Conservation (phyloP, 2,888 invertebrate genomes). For the Platycnemis pennipes region DNA sequence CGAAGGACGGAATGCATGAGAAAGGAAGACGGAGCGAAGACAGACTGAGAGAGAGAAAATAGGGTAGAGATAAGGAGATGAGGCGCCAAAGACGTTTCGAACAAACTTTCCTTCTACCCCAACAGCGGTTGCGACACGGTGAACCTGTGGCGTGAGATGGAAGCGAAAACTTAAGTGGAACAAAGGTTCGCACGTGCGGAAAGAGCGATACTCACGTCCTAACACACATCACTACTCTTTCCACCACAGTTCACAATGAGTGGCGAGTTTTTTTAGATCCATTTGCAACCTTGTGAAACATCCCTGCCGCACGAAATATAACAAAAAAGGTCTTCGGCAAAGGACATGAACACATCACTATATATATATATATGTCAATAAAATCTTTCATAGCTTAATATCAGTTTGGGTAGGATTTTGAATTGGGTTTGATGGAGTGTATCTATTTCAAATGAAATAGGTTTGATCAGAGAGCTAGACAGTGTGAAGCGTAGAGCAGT, state of each 20-base stretch:
- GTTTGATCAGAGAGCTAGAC: too few relatives aligned
- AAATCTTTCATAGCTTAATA: too few relatives aligned
- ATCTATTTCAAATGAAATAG: too few relatives aligned
- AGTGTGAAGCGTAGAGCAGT: too few relatives aligned
- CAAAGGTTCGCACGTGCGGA: not conserved
- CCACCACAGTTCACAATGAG: not conserved
- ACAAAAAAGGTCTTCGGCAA: too few relatives aligned
- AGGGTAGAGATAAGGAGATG: not conserved
- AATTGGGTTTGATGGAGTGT: too few relatives aligned
- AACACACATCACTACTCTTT: not conserved
- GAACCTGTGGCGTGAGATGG: not conserved
- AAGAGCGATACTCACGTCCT: too few relatives aligned
- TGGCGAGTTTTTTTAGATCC: not conserved
- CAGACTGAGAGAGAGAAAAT: not conserved
- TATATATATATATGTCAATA: too few relatives aligned
- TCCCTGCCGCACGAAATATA: not conserved
- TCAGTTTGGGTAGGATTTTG: too few relatives aligned
- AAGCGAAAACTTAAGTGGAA: constrained; percentile 9
- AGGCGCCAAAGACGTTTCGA: not conserved
- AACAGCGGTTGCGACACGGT: not conserved
- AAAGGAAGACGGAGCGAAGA: not conserved
- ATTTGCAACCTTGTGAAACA: too few relatives aligned
- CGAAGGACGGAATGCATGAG: not conserved
- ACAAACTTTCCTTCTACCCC: not conserved
- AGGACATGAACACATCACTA: too few relatives aligned